Conservation (phyloP, 2,797 vertebrate genomes). For the Myotis daubentonii region DNA sequence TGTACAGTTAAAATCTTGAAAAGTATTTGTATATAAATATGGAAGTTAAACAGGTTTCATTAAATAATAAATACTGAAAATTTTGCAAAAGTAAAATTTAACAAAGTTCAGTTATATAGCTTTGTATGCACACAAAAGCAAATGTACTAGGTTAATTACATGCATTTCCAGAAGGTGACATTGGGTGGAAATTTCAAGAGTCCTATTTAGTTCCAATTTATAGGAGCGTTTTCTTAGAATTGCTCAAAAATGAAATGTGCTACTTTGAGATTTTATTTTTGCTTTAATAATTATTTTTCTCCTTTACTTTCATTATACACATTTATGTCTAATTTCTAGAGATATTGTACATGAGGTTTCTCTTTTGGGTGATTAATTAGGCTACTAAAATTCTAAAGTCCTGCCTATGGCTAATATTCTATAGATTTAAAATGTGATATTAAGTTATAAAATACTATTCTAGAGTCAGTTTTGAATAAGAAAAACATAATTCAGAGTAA, state of each 20-base stretch:
- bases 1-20: constrained; percentile 5
- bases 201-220: neutral
- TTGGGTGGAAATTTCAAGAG: neutral
- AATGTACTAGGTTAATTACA: neutral
- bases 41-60: neutral
- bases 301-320: neutral
- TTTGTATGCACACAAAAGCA: neutral
- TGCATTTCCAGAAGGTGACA: neutral
- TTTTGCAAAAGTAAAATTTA: neutral
- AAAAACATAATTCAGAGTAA: constrained; percentile 10
- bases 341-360: neutral
- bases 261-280: constrained; percentile 26
- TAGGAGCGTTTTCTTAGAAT: constrained; percentile 1
- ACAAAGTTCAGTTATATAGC: neutral
- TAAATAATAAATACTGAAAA: constrained; percentile 10
- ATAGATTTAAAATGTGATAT: constrained; percentile 32
- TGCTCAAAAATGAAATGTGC: constrained; percentile 15
- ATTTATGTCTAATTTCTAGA: neutral
- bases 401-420: neutral
- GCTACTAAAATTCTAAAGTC: constrained; percentile 23
- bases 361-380: neutral
- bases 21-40: neutral
- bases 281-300: constrained; percentile 6
- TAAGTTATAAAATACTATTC: neutral
- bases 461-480: constrained; percentile 23